Evolutionary conservation across 2,888 invertebrate species (phyloP).

Genomic region (Heliconius cydno): DNA sequence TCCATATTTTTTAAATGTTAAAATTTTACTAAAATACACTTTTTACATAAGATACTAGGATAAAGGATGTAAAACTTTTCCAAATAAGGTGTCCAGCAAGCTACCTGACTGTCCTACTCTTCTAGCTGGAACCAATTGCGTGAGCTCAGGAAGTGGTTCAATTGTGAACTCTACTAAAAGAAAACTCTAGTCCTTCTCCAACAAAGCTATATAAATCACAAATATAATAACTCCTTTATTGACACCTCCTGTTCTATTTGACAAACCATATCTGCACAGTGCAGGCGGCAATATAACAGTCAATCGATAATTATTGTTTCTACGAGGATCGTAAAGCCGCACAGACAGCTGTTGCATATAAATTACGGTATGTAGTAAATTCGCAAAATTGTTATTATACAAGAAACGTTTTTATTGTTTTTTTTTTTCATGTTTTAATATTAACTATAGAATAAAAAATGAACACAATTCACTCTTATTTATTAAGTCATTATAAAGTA

Average conservation of each 20-base stretch:
- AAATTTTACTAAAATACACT: not conserved
- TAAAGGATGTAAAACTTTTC: not conserved
- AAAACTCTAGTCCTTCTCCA: not conserved
- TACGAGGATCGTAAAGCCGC: constrained; percentile 33
- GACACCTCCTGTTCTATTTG: constrained; percentile 27
- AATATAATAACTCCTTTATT: constrained; percentile 26
- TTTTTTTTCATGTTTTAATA: no score
- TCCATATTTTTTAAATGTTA: not conserved
- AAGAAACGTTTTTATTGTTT: no score
- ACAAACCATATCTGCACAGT: constrained; percentile 39
- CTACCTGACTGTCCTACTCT: not conserved
- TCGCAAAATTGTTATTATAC: constrained; percentile 13
- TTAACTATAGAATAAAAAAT: no score
- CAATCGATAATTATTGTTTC: constrained; percentile 45
- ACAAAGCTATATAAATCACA: not conserved
- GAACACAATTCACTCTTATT: no score
- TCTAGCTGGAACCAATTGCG: not conserved
- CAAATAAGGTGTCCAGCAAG: not conserved
- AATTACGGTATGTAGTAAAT: constrained; percentile 34
- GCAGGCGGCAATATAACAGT: constrained; percentile 39
- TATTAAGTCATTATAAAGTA: no score
- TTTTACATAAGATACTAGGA: not conserved
- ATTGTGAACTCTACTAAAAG: not conserved
- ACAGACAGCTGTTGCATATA: constrained; percentile 31
- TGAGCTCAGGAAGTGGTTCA: not conserved